Percentiles rank a stretch among this genome's conserved stretches.
Conservation (phyloP, 1,140 invertebrate species). For the Euschistus heros region DNA sequence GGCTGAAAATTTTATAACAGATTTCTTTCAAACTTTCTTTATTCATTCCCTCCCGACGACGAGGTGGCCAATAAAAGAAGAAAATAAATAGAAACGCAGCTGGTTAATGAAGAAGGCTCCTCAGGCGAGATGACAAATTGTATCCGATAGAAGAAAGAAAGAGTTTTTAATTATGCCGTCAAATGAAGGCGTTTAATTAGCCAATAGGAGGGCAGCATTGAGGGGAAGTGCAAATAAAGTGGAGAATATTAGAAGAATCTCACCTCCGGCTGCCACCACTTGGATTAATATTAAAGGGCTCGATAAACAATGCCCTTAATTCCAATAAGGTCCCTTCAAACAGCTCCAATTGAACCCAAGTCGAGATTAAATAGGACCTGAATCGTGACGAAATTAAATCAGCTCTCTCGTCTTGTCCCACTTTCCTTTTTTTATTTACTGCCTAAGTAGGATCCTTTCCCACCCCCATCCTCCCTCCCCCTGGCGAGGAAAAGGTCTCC, state of each 20-base stretch:
- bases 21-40: background rate
- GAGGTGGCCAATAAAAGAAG: constrained; percentile 6
- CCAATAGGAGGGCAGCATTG: background rate
- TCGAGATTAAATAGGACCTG: constrained; percentile 8
- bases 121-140: constrained; percentile 7
- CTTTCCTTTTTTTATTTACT: constrained; percentile 1
- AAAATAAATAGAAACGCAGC: constrained; percentile 10
- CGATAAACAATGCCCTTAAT: constrained; percentile 19
- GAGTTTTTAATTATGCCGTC: constrained; percentile 10
- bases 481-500: no score
- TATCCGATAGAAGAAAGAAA: constrained; percentile 9
- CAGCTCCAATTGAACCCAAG: background rate
- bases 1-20: no score
- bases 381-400: constrained; percentile 5
- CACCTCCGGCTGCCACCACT: background rate
- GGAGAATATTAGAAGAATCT: constrained; percentile 14
- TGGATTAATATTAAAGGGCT: constrained; percentile 18
- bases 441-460: background rate
- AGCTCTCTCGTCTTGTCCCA: background rate
- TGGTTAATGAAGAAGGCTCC: constrained; percentile 6
- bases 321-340: constrained; percentile 15
- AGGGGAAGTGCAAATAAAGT: background rate
- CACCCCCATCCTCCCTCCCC: background rate
- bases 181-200: constrained; percentile 16
- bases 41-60: background rate